Conservation (phyloP, 2,113 vertebrate species). For the Rhinolophus ferrumequinum region DNA sequence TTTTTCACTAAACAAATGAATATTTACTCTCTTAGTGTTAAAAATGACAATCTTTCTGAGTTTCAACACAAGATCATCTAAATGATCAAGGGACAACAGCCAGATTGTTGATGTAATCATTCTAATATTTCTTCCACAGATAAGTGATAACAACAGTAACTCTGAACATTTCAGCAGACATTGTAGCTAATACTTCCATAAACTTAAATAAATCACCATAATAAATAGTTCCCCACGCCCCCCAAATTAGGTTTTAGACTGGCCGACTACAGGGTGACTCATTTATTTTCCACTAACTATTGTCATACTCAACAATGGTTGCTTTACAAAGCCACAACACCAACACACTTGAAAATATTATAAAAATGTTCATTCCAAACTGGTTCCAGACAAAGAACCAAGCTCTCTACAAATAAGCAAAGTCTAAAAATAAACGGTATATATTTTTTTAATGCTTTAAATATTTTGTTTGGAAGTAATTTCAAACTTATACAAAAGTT, state of each 20-base stretch:
- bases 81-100: background rate
- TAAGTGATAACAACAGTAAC: background rate
- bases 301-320: conserved; percentile 26
- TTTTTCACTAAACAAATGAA: background rate
- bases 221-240: background rate
- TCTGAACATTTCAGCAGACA: background rate
- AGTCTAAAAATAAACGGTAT: conserved; percentile 41
- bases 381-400: conserved; percentile 36
- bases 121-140: conserved; percentile 11
- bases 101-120: background rate
- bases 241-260: background rate
- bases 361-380: conserved; percentile 66
- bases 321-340: conserved; percentile 10
- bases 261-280: background rate
- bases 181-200: background rate
- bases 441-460: conserved; percentile 48
- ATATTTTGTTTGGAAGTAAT: conserved; percentile 54
- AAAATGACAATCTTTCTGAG: background rate
- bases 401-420: conserved; percentile 10
- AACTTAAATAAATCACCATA: background rate
- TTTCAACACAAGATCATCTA: conserved; percentile 46
- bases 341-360: conserved; percentile 57
- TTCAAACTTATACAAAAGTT: conserved; percentile 25
- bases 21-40: background rate
- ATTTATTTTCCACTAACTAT: conserved; percentile 2